Evolutionary conservation across 2,797 vertebrate species (phyloP), one percentile per base, ranked within the genome.

Genomic region (Eulemur albifrons): DNA sequence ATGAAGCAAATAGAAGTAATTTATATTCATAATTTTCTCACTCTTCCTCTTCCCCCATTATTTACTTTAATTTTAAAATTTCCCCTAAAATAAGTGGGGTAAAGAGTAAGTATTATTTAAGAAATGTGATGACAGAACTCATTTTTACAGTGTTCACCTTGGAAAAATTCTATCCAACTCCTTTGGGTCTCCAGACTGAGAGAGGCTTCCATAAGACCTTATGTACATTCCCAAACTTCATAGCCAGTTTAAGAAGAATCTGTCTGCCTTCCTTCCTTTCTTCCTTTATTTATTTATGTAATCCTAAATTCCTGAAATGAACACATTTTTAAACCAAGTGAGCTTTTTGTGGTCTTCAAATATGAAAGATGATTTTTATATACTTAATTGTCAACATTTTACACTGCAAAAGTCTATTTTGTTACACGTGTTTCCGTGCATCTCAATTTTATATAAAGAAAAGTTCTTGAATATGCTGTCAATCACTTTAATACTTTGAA

Each of bases 391-490:
- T 43, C 59, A 89, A 7, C 85, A 72, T 67, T 97, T 92, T 95
- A 92, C 27, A 75, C 65, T 90, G 23, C 38, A 32, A 75, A 40
- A 80, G 15, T 80, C 54, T 88, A 2, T 96, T 92, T 82, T 88
- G 6, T 69, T 90, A 38, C 10, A 52, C 35, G 20, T 73, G 43
- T 85, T 96, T 77, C 20, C 57, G 7, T 88, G 23, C 30, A 80
- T 91, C 27, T 93, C 93, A 4, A 57, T 80, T 93, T 94, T 92
- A 77, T 93, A 70, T 79, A 20, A 89, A 92, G 72, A 94, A 81
- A 96, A 80, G 20, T 94, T 96, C 20, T 95, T 96, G 59, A 90
- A 80, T 97, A 69, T 95, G 43, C 45, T 95, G 43, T 92, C 65
- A 94, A 5, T 96, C 89, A 90, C 63, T 88, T 82, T 82, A 92